Evolutionary conservation across 2,797 vertebrate species (phyloP), one percentile per base, ranked within the genome.

Genomic region (Anguilla marmorata): DNA sequence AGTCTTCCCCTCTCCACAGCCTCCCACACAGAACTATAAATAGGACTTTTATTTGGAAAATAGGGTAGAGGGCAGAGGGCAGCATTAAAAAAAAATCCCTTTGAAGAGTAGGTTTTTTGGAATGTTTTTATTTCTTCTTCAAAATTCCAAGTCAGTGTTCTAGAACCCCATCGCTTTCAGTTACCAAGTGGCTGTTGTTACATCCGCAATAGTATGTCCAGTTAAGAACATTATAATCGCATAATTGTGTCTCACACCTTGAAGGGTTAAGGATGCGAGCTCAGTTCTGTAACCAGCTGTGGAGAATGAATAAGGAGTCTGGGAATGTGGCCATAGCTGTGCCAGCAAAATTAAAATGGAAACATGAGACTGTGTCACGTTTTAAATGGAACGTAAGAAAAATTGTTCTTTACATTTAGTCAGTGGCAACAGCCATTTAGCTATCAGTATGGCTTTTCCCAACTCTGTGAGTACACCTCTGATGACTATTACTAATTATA

Each of bases 11-110:
- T 27, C 27, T 1, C 50, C 83, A 56, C 52, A 6, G 27, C 27
- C 83, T 54, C 83, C 83, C 83, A 56, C 83, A 9, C 83, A 33
- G 2, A 14, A 11, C 50, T 84, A 84, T 27, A 84, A 84, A 84
- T 84, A 84, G 1, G 0, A 84, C 83, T 58, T 56, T 16, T 84
- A 56, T 58, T 33, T 84, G 83, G 83, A 84, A 84, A 56, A 30
- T 58, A 30, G 50, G 83, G 56, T 50, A 30, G n/a, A 3, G 83
- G 83, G 11, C 21, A 54, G 82, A n/a, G 24, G n/a, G 4, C 58
- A 19, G 58, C 41, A 45, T 45, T 45, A 37, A 41, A 41, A 41
- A 45, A 45, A 45, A 45, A 45, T 45, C 41, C 41, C 41, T 45
- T 45, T 45, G 41, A 45, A 45, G 41, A 45, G 41, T 45, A 45